phyloP scores from a whole-genome alignment of 2,113 vertebrate species.

The Hypomesus transpacificus region DNA sequence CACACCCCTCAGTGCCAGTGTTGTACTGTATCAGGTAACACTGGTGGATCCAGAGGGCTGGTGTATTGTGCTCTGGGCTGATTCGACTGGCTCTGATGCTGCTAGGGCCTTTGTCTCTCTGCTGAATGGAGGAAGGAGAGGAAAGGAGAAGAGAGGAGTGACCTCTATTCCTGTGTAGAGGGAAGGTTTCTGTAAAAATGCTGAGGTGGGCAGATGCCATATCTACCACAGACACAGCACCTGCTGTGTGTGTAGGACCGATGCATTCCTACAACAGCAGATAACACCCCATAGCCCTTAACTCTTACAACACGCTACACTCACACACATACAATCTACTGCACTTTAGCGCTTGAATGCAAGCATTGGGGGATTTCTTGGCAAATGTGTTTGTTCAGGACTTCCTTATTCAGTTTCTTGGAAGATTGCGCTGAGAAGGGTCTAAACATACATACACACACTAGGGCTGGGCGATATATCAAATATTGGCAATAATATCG shows the following conservation, averaged over 20 bases:
- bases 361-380: slow-evolving; percentile 18
- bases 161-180: slow-evolving; percentile 64
- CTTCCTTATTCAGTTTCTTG: slow-evolving; percentile 35
- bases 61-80: slow-evolving; percentile 63
- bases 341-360: slow-evolving; percentile 51
- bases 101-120: slow-evolving; percentile 68
- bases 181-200: slow-evolving; percentile 62
- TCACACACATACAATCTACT: slow-evolving; percentile 26
- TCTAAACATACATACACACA: neutral
- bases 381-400: slow-evolving; percentile 31
- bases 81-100: slow-evolving; percentile 65
- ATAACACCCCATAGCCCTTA: slow-evolving; percentile 16
- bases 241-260: slow-evolving; percentile 33
- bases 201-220: slow-evolving; percentile 70
- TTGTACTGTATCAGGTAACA: slow-evolving; percentile 31
- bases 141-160: slow-evolving; percentile 53
- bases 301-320: neutral
- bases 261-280: neutral
- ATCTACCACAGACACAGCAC: slow-evolving; percentile 66
- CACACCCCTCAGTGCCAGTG: slow-evolving; percentile 16
- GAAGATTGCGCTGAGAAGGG: slow-evolving; percentile 8
- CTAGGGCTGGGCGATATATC: neutral
- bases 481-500: too few relatives aligned
- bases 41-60: slow-evolving; percentile 47
- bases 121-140: slow-evolving; percentile 58